phyloP scores from a whole-genome alignment of 2,797 vertebrate genomes.

The Poecilia gillii region DNA sequence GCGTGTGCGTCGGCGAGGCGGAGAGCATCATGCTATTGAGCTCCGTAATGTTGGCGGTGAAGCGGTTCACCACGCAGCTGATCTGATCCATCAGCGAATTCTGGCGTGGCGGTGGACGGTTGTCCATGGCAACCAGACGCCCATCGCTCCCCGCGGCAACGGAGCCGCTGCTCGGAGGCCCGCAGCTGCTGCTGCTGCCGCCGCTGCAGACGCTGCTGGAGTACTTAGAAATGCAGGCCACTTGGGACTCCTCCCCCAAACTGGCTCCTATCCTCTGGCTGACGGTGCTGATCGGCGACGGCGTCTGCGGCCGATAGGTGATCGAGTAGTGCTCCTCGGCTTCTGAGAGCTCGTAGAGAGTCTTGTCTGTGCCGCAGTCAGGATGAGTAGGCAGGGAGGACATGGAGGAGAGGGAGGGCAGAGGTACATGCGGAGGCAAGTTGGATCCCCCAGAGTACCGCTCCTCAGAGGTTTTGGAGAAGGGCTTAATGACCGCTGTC shows the following conservation, averaged over 20 bases:
- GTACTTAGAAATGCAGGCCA: constrained; percentile 55
- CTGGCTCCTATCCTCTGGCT: constrained; percentile 81
- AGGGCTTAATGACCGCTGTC: constrained; percentile 97
- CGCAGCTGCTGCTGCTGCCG: constrained; percentile 61
- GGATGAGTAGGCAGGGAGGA: constrained; percentile 77
- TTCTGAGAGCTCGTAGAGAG: constrained; percentile 88
- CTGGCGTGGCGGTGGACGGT: constrained; percentile 81
- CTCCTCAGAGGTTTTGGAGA: constrained; percentile 90
- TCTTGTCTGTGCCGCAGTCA: constrained; percentile 87
- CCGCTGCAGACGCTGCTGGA: constrained; percentile 63
- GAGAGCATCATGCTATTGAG: constrained; percentile 97
- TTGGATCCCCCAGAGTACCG: constrained; percentile 78
- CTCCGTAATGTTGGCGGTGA: constrained; percentile 95
- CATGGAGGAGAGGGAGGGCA: constrained; percentile 73
- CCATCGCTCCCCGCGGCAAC: constrained; percentile 44
- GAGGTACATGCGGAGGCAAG: constrained; percentile 69
- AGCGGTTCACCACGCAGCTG: constrained; percentile 95
- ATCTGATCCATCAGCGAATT: constrained; percentile 97
- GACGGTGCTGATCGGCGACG: constrained; percentile 92
- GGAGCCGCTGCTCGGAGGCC: constrained; percentile 54
- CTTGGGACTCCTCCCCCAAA: constrained; percentile 62
- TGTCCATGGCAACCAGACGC: constrained; percentile 45
- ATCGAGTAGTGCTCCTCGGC: constrained; percentile 88
- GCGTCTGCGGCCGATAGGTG: constrained; percentile 87
- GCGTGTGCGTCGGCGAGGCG: constrained; percentile 75